Evolutionary conservation across 92 coral and sea anemone genomes (phyloP).

Genomic region (Phenganax stokvisi): DNA sequence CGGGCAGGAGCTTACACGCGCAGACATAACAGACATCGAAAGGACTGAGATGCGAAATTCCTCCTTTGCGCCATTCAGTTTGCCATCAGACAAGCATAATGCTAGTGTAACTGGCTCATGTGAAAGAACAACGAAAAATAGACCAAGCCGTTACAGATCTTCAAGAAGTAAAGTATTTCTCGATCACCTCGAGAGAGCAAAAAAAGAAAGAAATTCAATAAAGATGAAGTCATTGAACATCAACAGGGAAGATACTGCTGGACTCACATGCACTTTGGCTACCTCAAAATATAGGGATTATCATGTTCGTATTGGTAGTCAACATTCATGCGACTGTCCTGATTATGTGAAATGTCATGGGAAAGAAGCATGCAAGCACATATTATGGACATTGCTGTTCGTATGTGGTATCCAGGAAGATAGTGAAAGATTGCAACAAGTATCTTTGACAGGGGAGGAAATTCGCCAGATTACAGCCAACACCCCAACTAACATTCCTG

Average conservation of each 20-base stretch:
- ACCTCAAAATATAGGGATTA: not conserved
- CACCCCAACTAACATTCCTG: slow-evolving; percentile 10
- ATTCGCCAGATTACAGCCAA: slow-evolving; percentile 3
- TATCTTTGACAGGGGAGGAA: slow-evolving; percentile 31
- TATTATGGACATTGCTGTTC: slow-evolving; percentile 45
- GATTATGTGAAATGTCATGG: slow-evolving; percentile 42
- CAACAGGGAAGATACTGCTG: not conserved
- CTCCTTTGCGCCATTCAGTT: too few relatives aligned
- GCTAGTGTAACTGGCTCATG: not conserved
- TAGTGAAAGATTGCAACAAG: slow-evolving; percentile 49
- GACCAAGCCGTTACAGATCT: slow-evolving; percentile 4
- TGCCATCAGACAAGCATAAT: slow-evolving; percentile 3
- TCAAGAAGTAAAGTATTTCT: slow-evolving; percentile 19
- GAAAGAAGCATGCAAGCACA: slow-evolving; percentile 43
- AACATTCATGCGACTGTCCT: slow-evolving; percentile 10
- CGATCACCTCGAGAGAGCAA: not conserved
- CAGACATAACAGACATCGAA: too few relatives aligned
- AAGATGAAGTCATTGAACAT: not conserved
- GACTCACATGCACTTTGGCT: not conserved
- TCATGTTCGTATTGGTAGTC: slow-evolving; percentile 4
- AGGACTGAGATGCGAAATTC: too few relatives aligned
- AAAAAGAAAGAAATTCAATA: not conserved
- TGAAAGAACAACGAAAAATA: not conserved
- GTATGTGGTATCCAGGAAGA: slow-evolving; percentile 46
- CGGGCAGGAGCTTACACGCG: slow-evolving; percentile 1